phyloP scores from a whole-genome alignment of 2,888 invertebrate genomes.

The Omphaloscelis lunosa region DNA sequence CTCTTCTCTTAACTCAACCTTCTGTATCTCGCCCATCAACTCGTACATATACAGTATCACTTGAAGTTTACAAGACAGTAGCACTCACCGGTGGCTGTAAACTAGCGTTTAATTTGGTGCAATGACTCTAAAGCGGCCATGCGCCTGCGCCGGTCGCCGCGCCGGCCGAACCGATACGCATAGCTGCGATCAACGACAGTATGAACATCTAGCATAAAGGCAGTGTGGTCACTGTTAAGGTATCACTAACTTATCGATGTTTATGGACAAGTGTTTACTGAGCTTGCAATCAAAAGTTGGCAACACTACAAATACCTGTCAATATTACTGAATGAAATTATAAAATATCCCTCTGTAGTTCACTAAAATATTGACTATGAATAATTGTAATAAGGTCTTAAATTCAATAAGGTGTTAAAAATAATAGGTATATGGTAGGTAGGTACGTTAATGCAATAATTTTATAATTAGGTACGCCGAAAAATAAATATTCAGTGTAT shows the following conservation, averaged over 20 bases:
- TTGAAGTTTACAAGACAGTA: conserved; percentile 49
- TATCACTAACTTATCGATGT: neutral
- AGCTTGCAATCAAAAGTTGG: too few relatives aligned
- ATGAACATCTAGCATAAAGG: neutral
- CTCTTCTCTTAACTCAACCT: conserved; percentile 14
- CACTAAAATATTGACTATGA: too few relatives aligned
- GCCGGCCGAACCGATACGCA: neutral
- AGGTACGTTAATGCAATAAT: too few relatives aligned
- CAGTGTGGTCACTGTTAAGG: neutral
- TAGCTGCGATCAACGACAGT: neutral
- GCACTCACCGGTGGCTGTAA: conserved; percentile 47
- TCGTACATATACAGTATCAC: conserved; percentile 4
- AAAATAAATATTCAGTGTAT: too few relatives aligned
- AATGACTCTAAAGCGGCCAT: conserved; percentile 45
- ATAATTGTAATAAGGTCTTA: too few relatives aligned
- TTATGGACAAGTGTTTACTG: too few relatives aligned
- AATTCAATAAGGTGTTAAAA: too few relatives aligned
- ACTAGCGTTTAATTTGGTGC: conserved; percentile 51
- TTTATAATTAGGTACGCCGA: too few relatives aligned
- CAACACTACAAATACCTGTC: neutral
- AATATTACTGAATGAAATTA: neutral
- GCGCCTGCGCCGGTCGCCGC: conserved; percentile 46
- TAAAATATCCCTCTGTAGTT: too few relatives aligned
- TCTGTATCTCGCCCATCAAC: conserved; percentile 15
- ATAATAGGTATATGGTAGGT: too few relatives aligned